Evolutionary conservation across 2,888 invertebrate species (phyloP), one percentile per base, ranked within the genome.

Genomic region (Dascillus cervinus): DNA sequence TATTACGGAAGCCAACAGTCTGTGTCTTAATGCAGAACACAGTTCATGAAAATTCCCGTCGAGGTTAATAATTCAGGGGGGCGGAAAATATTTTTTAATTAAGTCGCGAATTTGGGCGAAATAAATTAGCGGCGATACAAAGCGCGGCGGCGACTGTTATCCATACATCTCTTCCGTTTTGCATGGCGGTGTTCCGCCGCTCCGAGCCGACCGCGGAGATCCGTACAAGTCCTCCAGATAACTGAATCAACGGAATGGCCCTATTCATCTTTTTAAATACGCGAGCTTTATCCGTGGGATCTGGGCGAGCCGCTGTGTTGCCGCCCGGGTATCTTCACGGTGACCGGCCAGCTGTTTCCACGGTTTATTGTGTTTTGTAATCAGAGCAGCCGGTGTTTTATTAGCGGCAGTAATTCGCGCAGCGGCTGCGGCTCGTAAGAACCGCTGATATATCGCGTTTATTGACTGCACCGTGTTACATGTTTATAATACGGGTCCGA

Each of bases 171-270:
- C 25, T 32, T 32, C 37, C 29, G 25, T 35, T 38, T 39, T 35
- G 35, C 33, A 37, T 35, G 32, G 31, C 29, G 24, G 37, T 38
- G 37, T 41, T 40, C 36, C 42, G 45, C 39, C 42, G 41, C 31
- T 33, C 36, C 37, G 37, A 39, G 43, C 38, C 49, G 43, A 38
- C 62, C 64, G 64, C 62, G 65, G 66, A 66, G 67, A 68, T 66
- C 62, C 62, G 50, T 40, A 48, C 39, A 32, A 34, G 46, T 46
- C 50, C 62, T 60, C 66, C 66, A 72, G 73, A 74, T 75, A 75
- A 74, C 71, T 70, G 73, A 74, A 75, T 74, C 73, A 73, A 71
- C 71, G 70, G 66, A 75, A 75, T 71, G 67, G 70, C 67, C 66
- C 70, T 68, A 73, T 75, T 71, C 70, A 67, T 75, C 74, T 75